Evolutionary conservation across 1,140 invertebrate species (phyloP).

Genomic region (Lasioglossum albipes): DNA sequence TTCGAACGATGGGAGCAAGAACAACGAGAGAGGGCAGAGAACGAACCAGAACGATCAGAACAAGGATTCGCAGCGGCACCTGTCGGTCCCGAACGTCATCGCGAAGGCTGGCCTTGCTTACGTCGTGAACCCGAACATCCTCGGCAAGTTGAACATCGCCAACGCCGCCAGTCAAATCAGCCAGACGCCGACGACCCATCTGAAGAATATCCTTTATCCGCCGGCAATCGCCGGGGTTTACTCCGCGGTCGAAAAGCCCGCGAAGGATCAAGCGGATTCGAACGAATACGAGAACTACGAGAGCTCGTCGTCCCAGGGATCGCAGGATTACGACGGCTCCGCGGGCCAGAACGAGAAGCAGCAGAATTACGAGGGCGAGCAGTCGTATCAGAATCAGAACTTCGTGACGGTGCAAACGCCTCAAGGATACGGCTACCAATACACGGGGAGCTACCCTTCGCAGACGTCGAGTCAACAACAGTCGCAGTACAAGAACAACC

Average conservation of each 20-base stretch:
- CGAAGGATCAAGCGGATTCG: slow-evolving; percentile 50
- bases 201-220: slow-evolving; percentile 60
- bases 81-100: slow-evolving; percentile 47
- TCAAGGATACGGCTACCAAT: slow-evolving; percentile 67
- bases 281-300: slow-evolving; percentile 70
- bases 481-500: slow-evolving; percentile 58
- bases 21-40: slow-evolving; percentile 24
- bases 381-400: slow-evolving; percentile 64
- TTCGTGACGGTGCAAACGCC: slow-evolving; percentile 63
- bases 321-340: slow-evolving; percentile 35
- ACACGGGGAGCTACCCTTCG: slow-evolving; percentile 67
- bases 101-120: slow-evolving; percentile 71
- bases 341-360: slow-evolving; percentile 31
- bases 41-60: slow-evolving; percentile 37
- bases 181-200: slow-evolving; percentile 1
- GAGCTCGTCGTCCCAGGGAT: neutral
- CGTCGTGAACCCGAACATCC: slow-evolving; percentile 63
- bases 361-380: slow-evolving; percentile 50
- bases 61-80: slow-evolving; percentile 48
- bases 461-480: slow-evolving; percentile 52
- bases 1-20: slow-evolving; percentile 38
- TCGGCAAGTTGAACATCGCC: slow-evolving; percentile 60
- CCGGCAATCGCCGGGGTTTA: slow-evolving; percentile 64
- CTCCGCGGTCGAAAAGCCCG: slow-evolving; percentile 56
- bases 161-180: slow-evolving; percentile 13